These are phyloP conservation scores for Pelecanoides urinatrix DNA, from an alignment of 2,113 vertebrate species.

Conservation along the genomic window DNA sequence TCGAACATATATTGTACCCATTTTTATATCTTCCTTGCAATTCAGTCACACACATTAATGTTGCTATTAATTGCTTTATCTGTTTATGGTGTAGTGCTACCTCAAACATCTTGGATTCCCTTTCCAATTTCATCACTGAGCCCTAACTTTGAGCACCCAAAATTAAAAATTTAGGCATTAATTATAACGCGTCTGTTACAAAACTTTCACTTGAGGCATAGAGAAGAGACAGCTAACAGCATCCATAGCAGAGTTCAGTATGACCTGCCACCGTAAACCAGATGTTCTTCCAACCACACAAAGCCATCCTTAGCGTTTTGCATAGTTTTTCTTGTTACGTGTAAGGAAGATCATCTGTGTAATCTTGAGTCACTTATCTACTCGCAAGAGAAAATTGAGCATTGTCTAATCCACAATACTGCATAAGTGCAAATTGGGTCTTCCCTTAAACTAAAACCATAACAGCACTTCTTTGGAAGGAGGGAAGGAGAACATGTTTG, in stretches of 20 bases:
- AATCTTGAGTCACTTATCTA: background rate
- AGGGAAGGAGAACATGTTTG: background rate
- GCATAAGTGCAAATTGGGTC: background rate
- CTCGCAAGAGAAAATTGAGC: background rate
- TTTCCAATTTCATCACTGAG: background rate
- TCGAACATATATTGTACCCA: background rate
- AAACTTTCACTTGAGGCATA: background rate
- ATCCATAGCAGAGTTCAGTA: background rate
- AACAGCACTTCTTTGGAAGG: background rate
- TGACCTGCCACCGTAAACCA: accelerated
- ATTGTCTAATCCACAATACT: background rate
- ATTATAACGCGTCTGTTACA: background rate
- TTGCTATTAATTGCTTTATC: background rate
- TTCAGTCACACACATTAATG: background rate
- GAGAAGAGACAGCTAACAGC: background rate
- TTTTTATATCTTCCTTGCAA: background rate
- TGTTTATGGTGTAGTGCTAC: background rate
- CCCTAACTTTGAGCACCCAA: background rate
- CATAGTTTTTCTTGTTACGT: background rate
- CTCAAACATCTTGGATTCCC: background rate
- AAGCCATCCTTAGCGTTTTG: background rate
- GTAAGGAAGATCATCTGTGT: background rate
- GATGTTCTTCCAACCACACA: background rate
- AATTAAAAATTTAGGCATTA: background rate
- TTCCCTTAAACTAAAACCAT: background rate